Evolutionary conservation across 2,113 vertebrate genomes (phyloP), one percentile per base, ranked within the genome.

Genomic region (Regulus satrapa): DNA sequence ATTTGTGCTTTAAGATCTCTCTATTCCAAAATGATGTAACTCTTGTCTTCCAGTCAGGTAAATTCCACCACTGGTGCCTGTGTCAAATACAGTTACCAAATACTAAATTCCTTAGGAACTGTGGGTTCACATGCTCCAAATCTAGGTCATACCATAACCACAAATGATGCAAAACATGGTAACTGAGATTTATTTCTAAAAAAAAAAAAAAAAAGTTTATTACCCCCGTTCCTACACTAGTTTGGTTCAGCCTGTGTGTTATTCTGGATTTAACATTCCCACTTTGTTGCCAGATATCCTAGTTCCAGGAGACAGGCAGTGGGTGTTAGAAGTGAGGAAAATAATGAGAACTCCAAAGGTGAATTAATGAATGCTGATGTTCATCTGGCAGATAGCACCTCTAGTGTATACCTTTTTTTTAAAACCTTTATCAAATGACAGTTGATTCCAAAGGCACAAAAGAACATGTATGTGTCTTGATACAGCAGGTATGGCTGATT

Each of bases 361-460:
- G 48, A 95, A 41, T 68, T 93, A 83, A 66, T 74, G 69, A 94
- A 85, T 43, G 18, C 19, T 64, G 64, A 51, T 83, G 26, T 66
- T 74, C 49, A n/a, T 86, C 34, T 93, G 71, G 62, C 54, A 89
- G 52, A 87, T 34, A 94, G 19, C 29, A 52, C 54, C 29, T 72
- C 43, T 69, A 17, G 34, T 4, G 2, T 73, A 34, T 83, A 54
- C 13, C 16, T 78, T 80, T 84, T 84, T 66, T 48, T 5, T 0
- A 72, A 89, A 75, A 76, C 18, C 26, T 45, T 51, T 82, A 28
- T 63, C 17, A 36, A 71, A 51, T 40, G 67, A 85, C 6, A 51
- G 18, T 9, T 81, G 58, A 84, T 77, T 88, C 52, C 40, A 69
- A 41, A 38, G 15, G 18, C 75, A 66, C 9, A 8, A 82, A 16